Percentiles rank a stretch among this genome's conserved stretches.
Conservation (phyloP, 1,140 invertebrate species). For the Drosophila ironensis region DNA sequence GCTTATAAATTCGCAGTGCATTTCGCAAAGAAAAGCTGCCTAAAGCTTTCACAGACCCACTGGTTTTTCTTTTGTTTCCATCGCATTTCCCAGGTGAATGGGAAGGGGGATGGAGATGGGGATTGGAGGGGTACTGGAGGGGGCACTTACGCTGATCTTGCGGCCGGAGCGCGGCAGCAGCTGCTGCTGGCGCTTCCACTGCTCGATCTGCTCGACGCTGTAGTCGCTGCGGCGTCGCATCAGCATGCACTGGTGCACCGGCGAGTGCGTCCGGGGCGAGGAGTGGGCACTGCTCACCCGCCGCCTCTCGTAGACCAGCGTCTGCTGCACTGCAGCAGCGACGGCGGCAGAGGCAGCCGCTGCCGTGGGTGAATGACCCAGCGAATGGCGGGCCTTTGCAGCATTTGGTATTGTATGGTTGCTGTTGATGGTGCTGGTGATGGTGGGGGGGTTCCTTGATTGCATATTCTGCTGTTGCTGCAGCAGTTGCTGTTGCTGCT, state of each 20-base stretch:
- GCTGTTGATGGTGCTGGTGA: constrained; percentile 25
- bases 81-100: background rate
- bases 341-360: constrained; percentile 20
- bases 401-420: constrained; percentile 61
- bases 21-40: constrained; percentile 2
- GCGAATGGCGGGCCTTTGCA: constrained; percentile 29
- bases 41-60: constrained; percentile 9
- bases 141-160: constrained; percentile 70
- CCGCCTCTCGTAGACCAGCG: constrained; percentile 64
- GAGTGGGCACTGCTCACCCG: constrained; percentile 57
- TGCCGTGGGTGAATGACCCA: constrained; percentile 67
- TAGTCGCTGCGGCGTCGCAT: constrained; percentile 78
- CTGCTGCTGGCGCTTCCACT: constrained; percentile 68
- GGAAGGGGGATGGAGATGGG: no score
- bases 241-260: constrained; percentile 69
- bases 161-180: constrained; percentile 48
- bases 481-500: constrained; percentile 29
- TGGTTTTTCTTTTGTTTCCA: constrained; percentile 10
- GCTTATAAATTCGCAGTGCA: background rate
- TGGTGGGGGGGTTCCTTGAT: constrained; percentile 9
- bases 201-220: constrained; percentile 70
- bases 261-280: constrained; percentile 58
- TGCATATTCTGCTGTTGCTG: constrained; percentile 15
- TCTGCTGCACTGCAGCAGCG: constrained; percentile 47
- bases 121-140: no score